Evolutionary conservation across 2,113 vertebrate genomes (phyloP), one percentile per base, ranked within the genome.

Genomic region (Lethenteron camtschaticum): DNA sequence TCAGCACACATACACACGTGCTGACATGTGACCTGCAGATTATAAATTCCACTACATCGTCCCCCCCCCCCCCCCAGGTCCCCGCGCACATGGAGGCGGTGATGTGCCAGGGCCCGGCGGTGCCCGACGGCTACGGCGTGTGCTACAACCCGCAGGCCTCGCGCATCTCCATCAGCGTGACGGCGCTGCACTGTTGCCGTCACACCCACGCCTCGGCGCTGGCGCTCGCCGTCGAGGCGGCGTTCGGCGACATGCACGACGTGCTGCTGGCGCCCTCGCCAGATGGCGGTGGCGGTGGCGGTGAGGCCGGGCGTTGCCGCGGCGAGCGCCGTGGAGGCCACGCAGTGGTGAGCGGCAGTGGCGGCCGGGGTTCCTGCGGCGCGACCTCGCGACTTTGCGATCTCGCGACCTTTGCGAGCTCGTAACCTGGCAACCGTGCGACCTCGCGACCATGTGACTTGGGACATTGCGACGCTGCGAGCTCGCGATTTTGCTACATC

Each of bases 151-250:
- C 85, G 2, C 81, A 83, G 73, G 76, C 76, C 0, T 78, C 82
- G 75, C 82, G 83, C 68, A 74, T 86, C 72, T 84, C 85, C 75
- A 85, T 87, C 66, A 83, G 82, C 59, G 73, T 87, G 68, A 83
- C 80, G 0, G 84, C 86, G 70, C 86, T 87, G 77, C 85, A 86
- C 77, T 87, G 86, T 77, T 86, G 85, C 41, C 81, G 83, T 71
- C 83, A 86, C 71, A 87, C 85, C 0, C 78, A 86, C 3, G 84
- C 86, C 1, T 79, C 82, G 69, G 81, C 74, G 2, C 72, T 87
- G 18, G 81, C 82, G 1, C 55, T 73, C 57, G 80, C 78, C 9
- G 72, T 87, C 70, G 78, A 79, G 57, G 75, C 72, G 41, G 80
- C 83, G 1, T 71, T 87, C 69, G 76, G 78, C 70, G 78, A 82